Base-by-base conservation (phyloP, 2,113 vertebrate genomes). In the Prunella himalayana region DNA sequence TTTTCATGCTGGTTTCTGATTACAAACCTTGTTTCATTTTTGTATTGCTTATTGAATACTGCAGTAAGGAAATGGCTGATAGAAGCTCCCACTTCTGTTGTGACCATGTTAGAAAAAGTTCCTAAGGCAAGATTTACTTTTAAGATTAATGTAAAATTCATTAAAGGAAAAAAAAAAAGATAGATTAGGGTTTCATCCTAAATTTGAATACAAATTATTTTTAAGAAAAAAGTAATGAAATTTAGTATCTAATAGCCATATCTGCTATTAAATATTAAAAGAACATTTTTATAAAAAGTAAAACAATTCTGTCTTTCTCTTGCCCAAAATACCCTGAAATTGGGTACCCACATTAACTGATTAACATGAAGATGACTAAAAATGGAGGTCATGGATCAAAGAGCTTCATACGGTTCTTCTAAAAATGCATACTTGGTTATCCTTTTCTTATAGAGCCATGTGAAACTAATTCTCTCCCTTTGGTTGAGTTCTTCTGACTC, bases 171-270 rank as follows among this genome's bases (percentile, higher is more conserved):
- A 86, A 59, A 56, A 63, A 72, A 50, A 66, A 57, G 27, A 82
- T 31, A 72, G 37, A 84, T 84, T 70, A 78, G 18, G 8, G 10
- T 60, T 94, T 93, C 41, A 64, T 82, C 85, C 73, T 87, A 87
- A 87, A 91, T 90, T 94, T 94, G 86, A 94, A 95, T 93, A 82
- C 44, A 87, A 64, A 91, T 85, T 6, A 76, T 92, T 94, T 94
- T 81, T 16, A 65, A 95, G 90, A n/a, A 24, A 75, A 51, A 89
- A 84, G 61, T 89, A 87, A 69, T 96, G 73, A 82, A 89, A 82
- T 88, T 82, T 79, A 85, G 24, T 91, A 85, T 88, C 76, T 86
- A 92, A 83, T 77, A 83, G 25, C 22, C 37, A 15, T 87, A 87
- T 94, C 44, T 88, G 11, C 37, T 91, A 80, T 82, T 87, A 94